Evolutionary conservation across 2,113 vertebrate genomes (phyloP).

Genomic region (Pleuronectes platessa): DNA sequence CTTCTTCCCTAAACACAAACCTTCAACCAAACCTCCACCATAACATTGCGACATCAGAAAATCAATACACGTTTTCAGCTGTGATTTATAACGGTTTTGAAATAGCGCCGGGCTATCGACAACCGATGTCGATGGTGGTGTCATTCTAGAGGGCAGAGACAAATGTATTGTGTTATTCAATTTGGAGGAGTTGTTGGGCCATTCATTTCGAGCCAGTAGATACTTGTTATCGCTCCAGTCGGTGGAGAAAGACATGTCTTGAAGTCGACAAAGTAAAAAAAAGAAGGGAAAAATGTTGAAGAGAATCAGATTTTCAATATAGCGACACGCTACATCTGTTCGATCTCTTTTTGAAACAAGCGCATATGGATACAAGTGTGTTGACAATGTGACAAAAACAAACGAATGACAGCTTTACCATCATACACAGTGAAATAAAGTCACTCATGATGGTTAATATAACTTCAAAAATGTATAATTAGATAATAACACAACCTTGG

Average conservation of each 20-base stretch:
- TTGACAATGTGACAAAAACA: no score
- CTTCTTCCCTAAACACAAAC: background rate
- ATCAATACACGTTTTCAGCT: background rate
- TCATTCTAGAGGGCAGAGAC: background rate
- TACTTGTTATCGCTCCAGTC: background rate
- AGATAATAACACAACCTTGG: no score
- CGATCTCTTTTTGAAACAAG: background rate
- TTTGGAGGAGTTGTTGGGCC: background rate
- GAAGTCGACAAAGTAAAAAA: background rate
- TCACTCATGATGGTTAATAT: no score
- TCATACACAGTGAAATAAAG: no score
- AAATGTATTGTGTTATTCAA: constrained; percentile 1
- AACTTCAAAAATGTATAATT: no score
- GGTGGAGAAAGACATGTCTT: background rate
- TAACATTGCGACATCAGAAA: background rate
- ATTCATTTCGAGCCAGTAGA: background rate
- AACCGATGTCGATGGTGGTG: background rate
- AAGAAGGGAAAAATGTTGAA: background rate
- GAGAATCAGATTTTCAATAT: background rate
- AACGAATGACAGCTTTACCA: background rate
- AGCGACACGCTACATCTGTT: background rate
- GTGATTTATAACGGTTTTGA: background rate
- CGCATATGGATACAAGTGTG: no score
- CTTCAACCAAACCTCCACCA: background rate
- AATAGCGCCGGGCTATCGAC: background rate